phyloP scores from a whole-genome alignment of 2,797 vertebrate genomes.

The Phaenicophaeus curvirostris region DNA sequence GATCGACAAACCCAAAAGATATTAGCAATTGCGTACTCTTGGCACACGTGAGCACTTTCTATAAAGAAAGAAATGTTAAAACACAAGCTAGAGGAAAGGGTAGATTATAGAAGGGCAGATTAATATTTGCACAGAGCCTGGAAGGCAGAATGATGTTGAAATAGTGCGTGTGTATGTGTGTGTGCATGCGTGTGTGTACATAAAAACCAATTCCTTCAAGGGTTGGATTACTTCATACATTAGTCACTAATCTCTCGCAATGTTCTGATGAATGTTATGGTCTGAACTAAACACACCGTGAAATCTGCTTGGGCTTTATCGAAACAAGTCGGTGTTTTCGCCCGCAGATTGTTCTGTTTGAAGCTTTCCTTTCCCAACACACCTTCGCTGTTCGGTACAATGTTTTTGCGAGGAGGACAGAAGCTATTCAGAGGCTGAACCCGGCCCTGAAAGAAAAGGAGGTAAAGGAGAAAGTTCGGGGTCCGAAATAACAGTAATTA shows the following conservation, averaged over 20 bases:
- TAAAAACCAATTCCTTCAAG: conserved; percentile 63
- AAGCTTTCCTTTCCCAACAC: conserved; percentile 8
- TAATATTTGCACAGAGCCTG: conserved; percentile 31
- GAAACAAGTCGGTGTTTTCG: conserved; percentile 1
- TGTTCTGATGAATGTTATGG: conserved; percentile 53
- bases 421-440: not conserved
- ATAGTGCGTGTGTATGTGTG: not conserved
- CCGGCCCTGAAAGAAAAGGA: not conserved
- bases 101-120: not conserved
- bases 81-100: not conserved
- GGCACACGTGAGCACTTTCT: not conserved
- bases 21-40: not conserved
- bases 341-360: not conserved
- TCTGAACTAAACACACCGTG: conserved; percentile 52
- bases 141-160: conserved; percentile 45
- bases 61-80: not conserved
- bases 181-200: conserved; percentile 4
- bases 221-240: conserved; percentile 66
- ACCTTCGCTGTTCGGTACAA: not conserved
- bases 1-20: not conserved
- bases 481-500: not conserved
- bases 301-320: conserved; percentile 44
- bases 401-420: not conserved
- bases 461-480: not conserved
- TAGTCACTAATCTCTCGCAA: conserved; percentile 66